Evolutionary conservation across 2,888 invertebrate genomes (phyloP).

Genomic region (Orthonevra nobilis): DNA sequence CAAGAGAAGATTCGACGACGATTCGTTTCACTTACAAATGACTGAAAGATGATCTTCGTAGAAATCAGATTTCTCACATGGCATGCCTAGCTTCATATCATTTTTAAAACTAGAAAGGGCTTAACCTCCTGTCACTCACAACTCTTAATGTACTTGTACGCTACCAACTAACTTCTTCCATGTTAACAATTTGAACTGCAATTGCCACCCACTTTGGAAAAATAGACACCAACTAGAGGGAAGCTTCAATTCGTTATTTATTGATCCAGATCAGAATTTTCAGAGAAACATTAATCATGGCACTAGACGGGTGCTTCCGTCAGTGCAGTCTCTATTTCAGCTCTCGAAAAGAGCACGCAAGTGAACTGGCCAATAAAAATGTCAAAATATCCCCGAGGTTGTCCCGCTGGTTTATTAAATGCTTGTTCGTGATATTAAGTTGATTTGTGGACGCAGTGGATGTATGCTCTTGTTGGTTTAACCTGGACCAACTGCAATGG

Average conservation of each 20-base stretch:
- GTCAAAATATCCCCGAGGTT: conserved; percentile 44
- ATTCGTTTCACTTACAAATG: too few relatives aligned
- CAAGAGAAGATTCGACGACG: too few relatives aligned
- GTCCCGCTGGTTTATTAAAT: conserved; percentile 62
- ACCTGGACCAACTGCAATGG: too few relatives aligned
- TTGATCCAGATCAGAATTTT: conserved; percentile 21
- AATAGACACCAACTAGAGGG: neutral
- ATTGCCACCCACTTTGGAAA: neutral
- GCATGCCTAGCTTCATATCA: too few relatives aligned
- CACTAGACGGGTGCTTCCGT: conserved; percentile 13
- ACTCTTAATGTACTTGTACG: too few relatives aligned
- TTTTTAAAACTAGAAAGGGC: too few relatives aligned
- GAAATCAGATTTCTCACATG: too few relatives aligned
- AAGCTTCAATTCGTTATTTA: conserved; percentile 29
- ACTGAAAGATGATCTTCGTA: too few relatives aligned
- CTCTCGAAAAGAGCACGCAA: conserved; percentile 1
- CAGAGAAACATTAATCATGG: conserved; percentile 45
- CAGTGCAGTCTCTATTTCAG: neutral
- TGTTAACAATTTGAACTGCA: neutral
- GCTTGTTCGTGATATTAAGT: conserved; percentile 29
- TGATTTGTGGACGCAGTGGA: conserved; percentile 48
- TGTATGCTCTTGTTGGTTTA: too few relatives aligned
- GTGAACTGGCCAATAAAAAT: conserved; percentile 50
- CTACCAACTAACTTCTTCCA: too few relatives aligned
- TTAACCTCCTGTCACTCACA: too few relatives aligned